phyloP scores from a whole-genome alignment of 2,113 vertebrate species.

The Galeopterus variegatus region DNA sequence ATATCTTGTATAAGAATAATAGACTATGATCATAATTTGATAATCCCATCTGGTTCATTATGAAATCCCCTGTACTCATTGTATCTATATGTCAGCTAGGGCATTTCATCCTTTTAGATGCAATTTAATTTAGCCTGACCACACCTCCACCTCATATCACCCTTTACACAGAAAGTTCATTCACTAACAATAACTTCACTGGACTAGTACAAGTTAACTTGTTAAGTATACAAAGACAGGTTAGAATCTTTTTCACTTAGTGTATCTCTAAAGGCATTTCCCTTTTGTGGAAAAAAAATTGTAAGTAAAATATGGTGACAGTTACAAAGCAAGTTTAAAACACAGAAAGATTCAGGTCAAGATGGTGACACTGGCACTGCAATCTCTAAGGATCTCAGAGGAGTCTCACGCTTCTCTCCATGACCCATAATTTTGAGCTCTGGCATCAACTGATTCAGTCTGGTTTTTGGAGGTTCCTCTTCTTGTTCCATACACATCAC shows the following conservation, averaged over 20 bases:
- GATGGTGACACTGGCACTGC: too few relatives aligned
- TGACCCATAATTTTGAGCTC: neutral
- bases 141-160: rapidly evolving
- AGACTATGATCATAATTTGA: neutral
- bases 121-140: neutral
- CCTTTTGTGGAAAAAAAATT: too few relatives aligned
- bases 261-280: too few relatives aligned
- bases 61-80: neutral
- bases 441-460: neutral
- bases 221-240: too few relatives aligned
- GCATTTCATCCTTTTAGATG: neutral
- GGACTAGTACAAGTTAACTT: too few relatives aligned
- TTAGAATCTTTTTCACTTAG: too few relatives aligned
- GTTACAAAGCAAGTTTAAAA: too few relatives aligned
- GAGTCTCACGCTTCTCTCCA: neutral
- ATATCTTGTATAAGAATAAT: neutral
- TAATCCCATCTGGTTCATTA: neutral
- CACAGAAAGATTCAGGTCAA: too few relatives aligned
- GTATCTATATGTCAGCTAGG: rapidly evolving
- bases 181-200: too few relatives aligned
- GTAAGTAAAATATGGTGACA: too few relatives aligned
- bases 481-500: neutral
- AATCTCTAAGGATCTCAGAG: neutral
- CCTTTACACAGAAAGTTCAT: neutral
- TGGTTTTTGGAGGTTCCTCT: neutral